Evolutionary conservation across 2,797 vertebrate species (phyloP), one percentile per base, ranked within the genome.

Genomic region (Anguilla megastoma): DNA sequence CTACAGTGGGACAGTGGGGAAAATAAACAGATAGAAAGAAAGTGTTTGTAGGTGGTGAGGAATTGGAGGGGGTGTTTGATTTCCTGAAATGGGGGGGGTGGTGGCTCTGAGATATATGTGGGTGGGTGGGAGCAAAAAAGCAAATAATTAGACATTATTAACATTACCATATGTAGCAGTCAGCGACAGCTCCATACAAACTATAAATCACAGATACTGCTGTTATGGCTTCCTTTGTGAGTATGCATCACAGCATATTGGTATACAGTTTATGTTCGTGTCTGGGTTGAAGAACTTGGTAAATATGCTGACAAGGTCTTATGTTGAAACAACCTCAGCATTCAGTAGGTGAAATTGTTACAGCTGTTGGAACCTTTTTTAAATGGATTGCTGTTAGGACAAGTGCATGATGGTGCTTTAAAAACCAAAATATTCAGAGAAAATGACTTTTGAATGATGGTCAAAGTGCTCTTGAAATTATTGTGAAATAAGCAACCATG

Each of bases 341-440:
- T n/a, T 12, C 90, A 93, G 60, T 89, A 91, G 93, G 94, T 94
- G 76, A 93, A 58, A 66, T 88, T 50, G 10, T 33, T 36, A 30
- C 41, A 69, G 27, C 60, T 88, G n/a, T 12, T 69, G n/a, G 24
- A 18, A n/a, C 1, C 2, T 24, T 36, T 69, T 86, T 7, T 30
- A 3, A 63, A 66, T 74, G 69, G 41, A n/a, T 56, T 48, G 33
- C 21, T n/a, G 27, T 85, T 79, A 71, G 54, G 14, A 56, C 10
- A 14, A 56, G 54, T 16, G 14, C 36, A 33, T 52, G 18, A 27
- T 50, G 80, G 41, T 50, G 24, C 18, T 90, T 58, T 30, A 6
- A 69, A 24, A 27, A 71, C 1, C 6, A 30, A n/a, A 30, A 71
- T 30, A 71, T 71, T 27, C 66, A n/a, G 27, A 30, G 7, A 71